phyloP scores from a whole-genome alignment of 2,113 vertebrate species.

The Atherinomorus stipes region DNA sequence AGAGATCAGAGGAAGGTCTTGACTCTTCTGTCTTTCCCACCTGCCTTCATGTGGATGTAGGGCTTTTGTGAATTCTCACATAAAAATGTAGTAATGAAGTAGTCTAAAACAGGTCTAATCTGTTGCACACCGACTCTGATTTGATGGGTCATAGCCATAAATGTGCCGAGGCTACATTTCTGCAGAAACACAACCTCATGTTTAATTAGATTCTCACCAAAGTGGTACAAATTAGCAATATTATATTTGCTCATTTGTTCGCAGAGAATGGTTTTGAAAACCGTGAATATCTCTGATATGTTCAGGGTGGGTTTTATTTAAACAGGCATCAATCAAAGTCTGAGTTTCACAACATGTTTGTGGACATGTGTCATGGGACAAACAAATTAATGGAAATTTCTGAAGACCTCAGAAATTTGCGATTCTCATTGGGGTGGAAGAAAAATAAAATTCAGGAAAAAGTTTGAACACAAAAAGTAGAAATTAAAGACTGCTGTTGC shows the following conservation, averaged over 20 bases:
- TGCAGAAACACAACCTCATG: neutral
- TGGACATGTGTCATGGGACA: neutral
- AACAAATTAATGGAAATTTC: neutral
- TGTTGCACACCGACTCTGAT: constrained; percentile 12
- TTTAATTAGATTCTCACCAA: neutral
- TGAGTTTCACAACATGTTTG: neutral
- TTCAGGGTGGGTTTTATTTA: neutral
- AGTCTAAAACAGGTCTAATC: constrained; percentile 11
- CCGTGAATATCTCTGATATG: no score
- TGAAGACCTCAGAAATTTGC: neutral
- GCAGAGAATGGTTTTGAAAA: no score
- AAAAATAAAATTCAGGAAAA: neutral
- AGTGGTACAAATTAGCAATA: neutral
- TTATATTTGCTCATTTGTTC: no score
- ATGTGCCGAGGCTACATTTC: neutral
- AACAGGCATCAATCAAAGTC: neutral
- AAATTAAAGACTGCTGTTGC: neutral
- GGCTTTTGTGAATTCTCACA: neutral
- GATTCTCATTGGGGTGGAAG: neutral
- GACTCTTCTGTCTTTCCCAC: neutral
- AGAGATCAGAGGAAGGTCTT: constrained; percentile 20
- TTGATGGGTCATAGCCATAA: constrained; percentile 4
- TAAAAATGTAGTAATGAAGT: neutral
- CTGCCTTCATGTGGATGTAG: constrained; percentile 9
- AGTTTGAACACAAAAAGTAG: neutral